Conservation (phyloP, 2,113 vertebrate genomes). For the Phyllopteryx taeniolatus region DNA sequence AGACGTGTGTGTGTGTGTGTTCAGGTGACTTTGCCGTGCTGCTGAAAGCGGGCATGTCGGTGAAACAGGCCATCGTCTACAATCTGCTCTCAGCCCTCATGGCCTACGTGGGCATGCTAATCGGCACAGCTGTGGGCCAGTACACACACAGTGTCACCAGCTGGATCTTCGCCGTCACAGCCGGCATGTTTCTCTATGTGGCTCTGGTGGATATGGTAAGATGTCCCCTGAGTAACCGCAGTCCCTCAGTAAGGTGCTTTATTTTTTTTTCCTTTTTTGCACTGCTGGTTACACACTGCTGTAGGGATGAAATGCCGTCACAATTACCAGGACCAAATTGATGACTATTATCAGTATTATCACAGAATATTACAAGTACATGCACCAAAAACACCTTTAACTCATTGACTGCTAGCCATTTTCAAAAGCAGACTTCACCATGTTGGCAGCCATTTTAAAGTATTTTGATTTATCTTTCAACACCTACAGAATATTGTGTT, state of each 20-base stretch:
- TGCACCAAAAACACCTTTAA: too few species aligned
- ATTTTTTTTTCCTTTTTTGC: too few species aligned
- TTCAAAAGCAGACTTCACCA: too few species aligned
- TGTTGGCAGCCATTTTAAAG: too few species aligned
- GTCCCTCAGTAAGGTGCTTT: not conserved
- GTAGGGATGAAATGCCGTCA: too few species aligned
- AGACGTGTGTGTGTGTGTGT: not conserved
- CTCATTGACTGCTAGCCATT: too few species aligned
- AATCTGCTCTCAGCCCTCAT: conserved; percentile 96
- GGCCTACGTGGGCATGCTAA: conserved; percentile 95
- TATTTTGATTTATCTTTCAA: too few species aligned
- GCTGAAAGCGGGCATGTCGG: conserved; percentile 94
- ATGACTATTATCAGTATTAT: too few species aligned
- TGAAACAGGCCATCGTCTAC: conserved; percentile 96
- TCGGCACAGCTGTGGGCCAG: conserved; percentile 93
- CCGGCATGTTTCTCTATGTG: conserved; percentile 99
- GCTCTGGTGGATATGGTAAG: conserved; percentile 98
- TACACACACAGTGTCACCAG: conserved; percentile 92
- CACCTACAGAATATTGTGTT: too few species aligned
- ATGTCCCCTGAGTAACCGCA: not conserved
- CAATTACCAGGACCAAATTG: too few species aligned
- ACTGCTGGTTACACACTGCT: too few species aligned
- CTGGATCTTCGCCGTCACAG: conserved; percentile 97
- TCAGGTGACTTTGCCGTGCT: conserved; percentile 97
- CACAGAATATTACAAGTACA: too few species aligned